These are phyloP conservation scores for Syrmaticus mikado DNA, from an alignment of 2,113 vertebrate species.

Conservation along the genomic window DNA sequence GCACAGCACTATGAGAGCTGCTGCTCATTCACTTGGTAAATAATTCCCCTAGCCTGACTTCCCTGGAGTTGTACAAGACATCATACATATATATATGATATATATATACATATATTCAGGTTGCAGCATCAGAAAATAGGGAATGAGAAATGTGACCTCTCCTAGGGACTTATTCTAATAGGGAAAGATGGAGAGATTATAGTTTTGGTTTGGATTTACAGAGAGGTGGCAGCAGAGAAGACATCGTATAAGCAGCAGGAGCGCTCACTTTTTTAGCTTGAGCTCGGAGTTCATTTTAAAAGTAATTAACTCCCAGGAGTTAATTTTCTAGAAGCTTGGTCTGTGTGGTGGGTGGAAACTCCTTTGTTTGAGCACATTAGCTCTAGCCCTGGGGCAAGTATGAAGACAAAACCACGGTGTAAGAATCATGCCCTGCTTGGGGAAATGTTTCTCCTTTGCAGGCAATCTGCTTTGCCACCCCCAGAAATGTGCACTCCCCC, in stretches of 20 bases:
- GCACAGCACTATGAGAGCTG: background rate
- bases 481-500: background rate
- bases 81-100: too few relatives aligned
- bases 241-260: background rate
- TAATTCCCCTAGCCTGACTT: background rate
- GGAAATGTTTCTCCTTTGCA: background rate
- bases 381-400: background rate
- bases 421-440: accelerated
- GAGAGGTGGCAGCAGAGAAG: background rate
- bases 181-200: background rate
- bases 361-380: background rate
- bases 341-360: background rate
- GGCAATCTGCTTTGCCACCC: background rate
- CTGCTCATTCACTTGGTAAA: background rate
- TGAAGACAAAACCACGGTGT: accelerated
- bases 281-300: background rate
- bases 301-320: background rate
- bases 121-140: background rate
- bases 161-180: background rate
- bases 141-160: background rate
- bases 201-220: background rate
- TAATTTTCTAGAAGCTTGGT: background rate
- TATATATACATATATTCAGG: background rate
- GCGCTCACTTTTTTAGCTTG: background rate
- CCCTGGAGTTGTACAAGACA: background rate